Conservation (phyloP, 2,113 vertebrate species). For the Megaceryle maxima region DNA sequence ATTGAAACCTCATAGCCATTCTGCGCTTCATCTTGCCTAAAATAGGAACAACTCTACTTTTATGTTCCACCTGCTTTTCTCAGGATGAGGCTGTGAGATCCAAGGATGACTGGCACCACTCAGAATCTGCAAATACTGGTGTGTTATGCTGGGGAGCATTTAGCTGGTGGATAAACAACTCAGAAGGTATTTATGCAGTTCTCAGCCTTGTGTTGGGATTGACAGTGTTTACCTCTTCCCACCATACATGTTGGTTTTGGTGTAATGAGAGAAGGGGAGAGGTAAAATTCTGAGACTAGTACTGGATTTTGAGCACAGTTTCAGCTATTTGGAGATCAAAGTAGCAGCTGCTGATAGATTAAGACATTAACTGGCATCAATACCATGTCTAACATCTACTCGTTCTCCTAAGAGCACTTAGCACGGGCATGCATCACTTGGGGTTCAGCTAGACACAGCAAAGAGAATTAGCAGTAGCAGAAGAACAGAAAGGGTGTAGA, state of each 20-base stretch:
- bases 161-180: neutral
- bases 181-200: neutral
- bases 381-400: neutral
- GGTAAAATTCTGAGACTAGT: neutral
- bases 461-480: neutral
- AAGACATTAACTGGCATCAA: neutral
- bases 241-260: neutral
- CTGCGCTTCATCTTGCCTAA: neutral
- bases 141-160: neutral
- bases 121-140: neutral
- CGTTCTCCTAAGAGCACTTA: neutral
- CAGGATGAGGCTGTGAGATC: neutral
- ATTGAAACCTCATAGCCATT: neutral
- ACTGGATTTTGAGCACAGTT: neutral
- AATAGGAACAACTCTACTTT: neutral
- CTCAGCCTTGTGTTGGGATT: neutral
- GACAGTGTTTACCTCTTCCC: neutral
- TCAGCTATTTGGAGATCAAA: neutral
- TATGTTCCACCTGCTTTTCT: neutral
- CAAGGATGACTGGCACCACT: neutral
- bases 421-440: accelerated
- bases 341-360: neutral
- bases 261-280: neutral
- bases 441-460: neutral
- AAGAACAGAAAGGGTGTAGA: neutral